Percentiles rank a stretch among this genome's conserved stretches.
phyloP scores from a whole-genome alignment of 2,797 vertebrate species.

The Meda fulgida region DNA sequence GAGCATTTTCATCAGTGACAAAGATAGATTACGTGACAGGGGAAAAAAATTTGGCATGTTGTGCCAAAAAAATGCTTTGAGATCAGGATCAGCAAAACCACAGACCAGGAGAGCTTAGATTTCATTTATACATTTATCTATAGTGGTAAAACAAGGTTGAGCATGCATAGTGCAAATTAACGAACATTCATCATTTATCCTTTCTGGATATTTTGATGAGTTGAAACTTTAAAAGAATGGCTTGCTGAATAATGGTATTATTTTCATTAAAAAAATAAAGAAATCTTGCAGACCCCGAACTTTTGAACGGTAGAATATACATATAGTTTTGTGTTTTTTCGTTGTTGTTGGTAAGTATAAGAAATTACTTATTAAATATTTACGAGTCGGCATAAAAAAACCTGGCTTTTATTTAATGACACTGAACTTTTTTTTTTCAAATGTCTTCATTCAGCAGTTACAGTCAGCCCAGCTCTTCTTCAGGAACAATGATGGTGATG shows the following conservation, averaged over 20 bases:
- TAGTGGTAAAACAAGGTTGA: slow-evolving; percentile 21
- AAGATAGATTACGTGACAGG: slow-evolving; percentile 59
- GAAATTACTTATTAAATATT: not conserved
- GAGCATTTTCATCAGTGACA: slow-evolving; percentile 59
- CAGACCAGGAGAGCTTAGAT: slow-evolving; percentile 27
- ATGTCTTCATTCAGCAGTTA: slow-evolving; percentile 6
- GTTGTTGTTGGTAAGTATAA: not conserved
- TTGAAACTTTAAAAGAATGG: no score
- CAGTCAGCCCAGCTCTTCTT: slow-evolving; percentile 10
- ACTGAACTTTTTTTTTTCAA: not conserved
- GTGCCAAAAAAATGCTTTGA: slow-evolving; percentile 33
- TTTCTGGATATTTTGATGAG: no score
- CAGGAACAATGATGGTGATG: not conserved
- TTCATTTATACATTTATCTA: not conserved
- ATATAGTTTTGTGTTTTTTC: not conserved
- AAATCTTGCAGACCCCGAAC: no score
- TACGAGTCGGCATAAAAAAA: not conserved
- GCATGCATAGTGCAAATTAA: not conserved
- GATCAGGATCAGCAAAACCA: slow-evolving; percentile 47
- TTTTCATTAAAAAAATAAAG: no score
- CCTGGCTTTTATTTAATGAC: not conserved
- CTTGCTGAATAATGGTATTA: no score
- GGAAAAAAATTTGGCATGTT: slow-evolving; percentile 27
- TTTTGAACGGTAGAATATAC: not conserved
- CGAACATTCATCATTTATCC: not conserved